Conservation (phyloP, 1,140 invertebrate species). For the Copidosoma floridanum region DNA sequence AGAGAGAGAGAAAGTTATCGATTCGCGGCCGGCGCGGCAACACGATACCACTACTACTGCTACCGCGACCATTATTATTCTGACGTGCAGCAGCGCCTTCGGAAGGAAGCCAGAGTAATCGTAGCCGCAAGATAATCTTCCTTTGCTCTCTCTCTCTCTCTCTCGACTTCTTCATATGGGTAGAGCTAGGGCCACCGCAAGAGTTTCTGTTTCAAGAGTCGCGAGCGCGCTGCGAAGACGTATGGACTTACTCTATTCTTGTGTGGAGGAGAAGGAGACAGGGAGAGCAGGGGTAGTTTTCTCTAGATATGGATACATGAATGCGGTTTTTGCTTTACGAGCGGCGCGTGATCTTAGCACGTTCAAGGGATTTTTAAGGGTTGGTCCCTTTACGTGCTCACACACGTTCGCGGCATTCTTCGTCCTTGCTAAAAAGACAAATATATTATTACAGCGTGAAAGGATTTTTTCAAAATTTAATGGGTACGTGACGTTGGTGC, state of each 20-base stretch:
- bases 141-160: conserved; percentile 38
- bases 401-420: neutral
- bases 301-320: conserved; percentile 14
- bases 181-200: neutral
- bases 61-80: no score
- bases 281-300: neutral
- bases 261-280: no score
- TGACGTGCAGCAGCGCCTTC: conserved; percentile 14
- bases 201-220: conserved; percentile 30
- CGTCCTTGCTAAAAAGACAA: neutral
- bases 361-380: no score
- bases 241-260: no score
- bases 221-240: neutral
- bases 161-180: conserved; percentile 5
- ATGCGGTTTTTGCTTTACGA: conserved; percentile 10
- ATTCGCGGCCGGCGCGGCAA: conserved; percentile 31
- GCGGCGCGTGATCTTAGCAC: neutral
- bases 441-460: no score
- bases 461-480: conserved; percentile 1
- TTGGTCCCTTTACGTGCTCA: no score
- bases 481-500: no score
- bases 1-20: no score
- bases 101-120: conserved; percentile 54
- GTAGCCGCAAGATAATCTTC: conserved; percentile 52
- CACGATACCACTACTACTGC: conserved; percentile 43